Conservation (phyloP, 2,888 invertebrate genomes). For the Ophraella communa region DNA sequence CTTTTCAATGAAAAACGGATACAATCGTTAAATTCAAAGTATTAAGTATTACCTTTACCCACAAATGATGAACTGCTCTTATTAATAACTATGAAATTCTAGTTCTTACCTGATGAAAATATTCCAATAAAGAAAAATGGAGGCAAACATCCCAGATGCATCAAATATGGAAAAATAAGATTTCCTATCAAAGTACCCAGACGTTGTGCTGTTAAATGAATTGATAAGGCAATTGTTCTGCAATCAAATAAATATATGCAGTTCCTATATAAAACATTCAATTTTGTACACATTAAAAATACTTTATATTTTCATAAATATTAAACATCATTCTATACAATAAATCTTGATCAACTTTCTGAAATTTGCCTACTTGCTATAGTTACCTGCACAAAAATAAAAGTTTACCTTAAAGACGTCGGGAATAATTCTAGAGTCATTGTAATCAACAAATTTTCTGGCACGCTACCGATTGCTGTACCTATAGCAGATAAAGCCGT, state of each 20-base stretch:
- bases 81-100: no score
- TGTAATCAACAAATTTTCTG: conserved; percentile 68
- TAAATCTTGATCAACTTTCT: no score
- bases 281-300: neutral
- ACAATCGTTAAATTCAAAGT: no score
- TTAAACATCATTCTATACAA: no score
- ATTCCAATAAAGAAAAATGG: conserved; percentile 73
- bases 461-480: conserved; percentile 64
- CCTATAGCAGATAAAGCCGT: conserved; percentile 61
- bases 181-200: conserved; percentile 75
- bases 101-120: conserved; percentile 66
- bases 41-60: no score
- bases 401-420: conserved; percentile 66
- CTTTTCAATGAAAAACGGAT: no score
- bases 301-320: no score
- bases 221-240: conserved; percentile 76
- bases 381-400: neutral
- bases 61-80: no score
- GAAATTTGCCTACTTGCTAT: no score
- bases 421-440: conserved; percentile 72
- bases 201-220: conserved; percentile 74
- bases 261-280: no score
- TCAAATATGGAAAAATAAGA: conserved; percentile 71
- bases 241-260: conserved; percentile 44
- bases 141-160: conserved; percentile 72